Percentiles rank a stretch among this genome's conserved stretches.
Conservation (phyloP, 1,140 invertebrate species). For the Paralvinella palmiformis region DNA sequence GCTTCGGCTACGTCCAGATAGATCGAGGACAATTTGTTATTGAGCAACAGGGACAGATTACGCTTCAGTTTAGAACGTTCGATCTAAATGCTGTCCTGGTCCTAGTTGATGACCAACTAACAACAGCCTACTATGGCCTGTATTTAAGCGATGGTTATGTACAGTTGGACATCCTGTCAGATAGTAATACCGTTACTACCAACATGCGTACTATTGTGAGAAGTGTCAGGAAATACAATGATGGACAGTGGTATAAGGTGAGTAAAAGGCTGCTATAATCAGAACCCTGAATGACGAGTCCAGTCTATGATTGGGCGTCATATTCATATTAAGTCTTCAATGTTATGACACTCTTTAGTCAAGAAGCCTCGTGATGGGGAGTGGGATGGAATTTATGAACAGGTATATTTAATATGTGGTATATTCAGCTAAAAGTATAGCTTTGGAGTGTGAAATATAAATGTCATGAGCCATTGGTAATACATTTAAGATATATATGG, state of each 20-base stretch:
- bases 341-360: no score
- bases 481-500: no score
- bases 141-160: slow-evolving; percentile 9
- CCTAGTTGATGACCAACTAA: not conserved
- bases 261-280: not conserved
- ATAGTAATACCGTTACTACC: not conserved
- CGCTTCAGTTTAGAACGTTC: slow-evolving; percentile 19
- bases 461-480: no score
- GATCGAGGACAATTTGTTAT: not conserved
- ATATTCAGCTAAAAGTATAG: not conserved
- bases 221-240: slow-evolving; percentile 7
- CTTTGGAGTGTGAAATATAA: no score
- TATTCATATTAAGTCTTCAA: no score
- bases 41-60: slow-evolving; percentile 2
- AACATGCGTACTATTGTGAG: not conserved
- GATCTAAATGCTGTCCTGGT: slow-evolving; percentile 13
- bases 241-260: slow-evolving; percentile 20
- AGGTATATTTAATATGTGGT: not conserved
- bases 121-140: slow-evolving; percentile 13
- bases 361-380: no score
- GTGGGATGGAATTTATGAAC: no score
- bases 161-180: slow-evolving; percentile 5
- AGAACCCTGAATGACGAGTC: not conserved
- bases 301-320: no score
- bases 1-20: slow-evolving; percentile 12